Base-by-base conservation (phyloP, 1,140 invertebrate species). In the Leptopilina clavipes region DNA sequence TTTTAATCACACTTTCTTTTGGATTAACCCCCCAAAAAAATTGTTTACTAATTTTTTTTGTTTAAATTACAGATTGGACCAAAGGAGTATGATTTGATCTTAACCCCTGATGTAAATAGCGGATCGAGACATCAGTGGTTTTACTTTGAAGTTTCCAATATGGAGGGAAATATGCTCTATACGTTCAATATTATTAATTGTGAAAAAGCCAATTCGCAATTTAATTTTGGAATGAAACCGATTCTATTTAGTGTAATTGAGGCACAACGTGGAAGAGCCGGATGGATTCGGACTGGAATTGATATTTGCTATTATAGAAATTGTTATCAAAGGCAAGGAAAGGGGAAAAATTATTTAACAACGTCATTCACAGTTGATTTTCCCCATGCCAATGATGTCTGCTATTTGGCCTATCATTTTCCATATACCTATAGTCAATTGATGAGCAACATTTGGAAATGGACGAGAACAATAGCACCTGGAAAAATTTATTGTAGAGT, bases 141-240 rank as follows among this genome's bases (percentile, higher is more conserved):
- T 89, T 98, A 98, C 90, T 98, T 98, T 87, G 94, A 96, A 91
- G 94, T 98, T 2, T 94, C 94, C 18, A 95, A 96, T 84, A 97
- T 97, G 94, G 91, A 94, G 73, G 91, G 93, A 22, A 91, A 92
- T 56, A 86, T 92, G 0, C 90, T 93, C 0, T 98, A 98, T 84
- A 93, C 94, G 25, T 97, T 98, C 89, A 97, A 98, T 89, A 96
- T 98, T 48, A 93, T 98, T 70, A 98, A 98, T 90, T 97, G 96
- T 91, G 95, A 97, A 84, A 98, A 98, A 88, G 92, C 93, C 17
- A 96, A 96, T 89, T 97, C 95, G 77, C 96, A 97, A 89, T 97
- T 97, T 87, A 97, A 97, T 87, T 95, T 94, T 89, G 97, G 96
- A 12, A 97, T 98, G 97, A 95, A 97, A 86, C 97, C 97, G 40